Base-by-base conservation (phyloP, 2,888 invertebrate genomes). In the Sthenelais limicola region DNA sequence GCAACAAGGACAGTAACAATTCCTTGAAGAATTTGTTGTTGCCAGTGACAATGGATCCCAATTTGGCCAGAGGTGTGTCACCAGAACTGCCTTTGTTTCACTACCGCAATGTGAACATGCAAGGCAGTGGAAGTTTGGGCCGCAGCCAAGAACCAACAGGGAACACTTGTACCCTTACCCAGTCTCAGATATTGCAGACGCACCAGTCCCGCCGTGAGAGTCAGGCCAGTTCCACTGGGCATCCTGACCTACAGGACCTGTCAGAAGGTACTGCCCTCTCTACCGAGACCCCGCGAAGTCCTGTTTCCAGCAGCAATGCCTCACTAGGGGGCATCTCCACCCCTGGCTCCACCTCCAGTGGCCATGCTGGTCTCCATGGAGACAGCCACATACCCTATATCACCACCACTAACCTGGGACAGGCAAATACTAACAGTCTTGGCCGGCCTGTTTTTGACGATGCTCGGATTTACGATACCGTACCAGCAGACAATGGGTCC, bases 41-140 rank as follows among this genome's bases (percentile, higher is more conserved):
- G 38, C 38, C 35, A 15, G 5, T 28, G 3, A 51, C 12, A 15
- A 21, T 30, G 4, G 56, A 35, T 15, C 28, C 54, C 7, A 62
- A 62, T n/a, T 54, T 24, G 9, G 32, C 24, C 21, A 48, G 49
- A n/a, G 56, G 51, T n/a, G 68, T 81, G 30, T 84, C 85, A 0
- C 87, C 87, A 0, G 87, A 87, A 74, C 80, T 87, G 0, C 87
- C 87, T 3, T 80, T 84, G 15, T 81, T 86, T 1, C 87, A 87
- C 73, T 87, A 83, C 73, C 79, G 83, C 69, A 86, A 86, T 76
- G 73, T 49, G 9, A 38, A 69, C 33, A 73, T 75, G 70, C 75
- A 73, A 26, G 70, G 73, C n/a, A 74, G 69, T 69, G 72, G 74
- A 12, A 68, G 68, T 21, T 28, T 72, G 35, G 49, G 62, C 9